These are phyloP conservation scores for Brachionus manjavacas DNA, from an alignment of 1,140 invertebrate genomes.

Conservation along the genomic window DNA sequence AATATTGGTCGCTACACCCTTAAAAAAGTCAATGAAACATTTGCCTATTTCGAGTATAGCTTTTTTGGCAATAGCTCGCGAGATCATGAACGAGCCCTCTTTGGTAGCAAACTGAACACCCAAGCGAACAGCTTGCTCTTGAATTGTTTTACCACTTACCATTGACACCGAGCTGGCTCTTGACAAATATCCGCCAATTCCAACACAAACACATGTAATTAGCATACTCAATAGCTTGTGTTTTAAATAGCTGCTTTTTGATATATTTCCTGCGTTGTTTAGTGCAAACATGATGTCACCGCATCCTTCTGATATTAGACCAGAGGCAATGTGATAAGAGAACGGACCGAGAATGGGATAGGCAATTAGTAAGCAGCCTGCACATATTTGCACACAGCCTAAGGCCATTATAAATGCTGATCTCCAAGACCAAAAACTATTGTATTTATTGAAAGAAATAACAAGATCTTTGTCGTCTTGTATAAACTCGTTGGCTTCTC, in stretches of 20 bases:
- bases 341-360: background rate
- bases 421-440: background rate
- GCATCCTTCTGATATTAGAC: conserved; percentile 1
- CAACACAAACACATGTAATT: background rate
- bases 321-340: background rate
- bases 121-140: background rate
- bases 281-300: background rate
- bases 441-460: background rate
- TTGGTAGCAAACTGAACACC: background rate
- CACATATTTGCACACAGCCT: background rate
- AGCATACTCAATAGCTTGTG: background rate
- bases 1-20: background rate
- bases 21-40: background rate
- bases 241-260: background rate
- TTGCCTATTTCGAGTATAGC: background rate
- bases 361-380: background rate
- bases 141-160: background rate
- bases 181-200: background rate
- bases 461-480: background rate
- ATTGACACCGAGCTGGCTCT: background rate
- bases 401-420: background rate
- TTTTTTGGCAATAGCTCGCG: background rate
- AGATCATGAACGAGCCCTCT: background rate
- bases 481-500: conserved; percentile 12
- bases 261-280: background rate